These are phyloP conservation scores for Pyrgus malvae DNA, from an alignment of 2,888 invertebrate species.

Conservation along the genomic window DNA sequence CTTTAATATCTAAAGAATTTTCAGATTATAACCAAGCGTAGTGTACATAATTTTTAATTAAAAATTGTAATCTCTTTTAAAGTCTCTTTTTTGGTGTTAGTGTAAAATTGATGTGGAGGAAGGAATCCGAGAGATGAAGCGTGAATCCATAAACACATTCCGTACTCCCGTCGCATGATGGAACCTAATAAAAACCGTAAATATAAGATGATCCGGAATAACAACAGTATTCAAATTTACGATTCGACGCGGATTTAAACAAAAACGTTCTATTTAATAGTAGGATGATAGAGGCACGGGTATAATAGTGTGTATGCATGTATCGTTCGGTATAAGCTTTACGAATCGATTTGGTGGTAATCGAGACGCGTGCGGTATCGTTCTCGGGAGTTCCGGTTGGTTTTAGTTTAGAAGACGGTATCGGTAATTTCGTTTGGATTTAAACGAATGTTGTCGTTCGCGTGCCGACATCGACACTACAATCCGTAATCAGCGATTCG, in stretches of 20 bases:
- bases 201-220: conserved; percentile 67
- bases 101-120: conserved; percentile 60
- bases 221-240: conserved; percentile 78
- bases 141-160: conserved; percentile 74
- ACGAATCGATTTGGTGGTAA: conserved; percentile 70
- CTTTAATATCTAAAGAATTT: conserved; percentile 4
- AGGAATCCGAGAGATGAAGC: conserved; percentile 51
- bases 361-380: conserved; percentile 66
- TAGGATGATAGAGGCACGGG: conserved; percentile 66
- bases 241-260: conserved; percentile 78
- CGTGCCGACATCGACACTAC: conserved; percentile 51
- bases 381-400: conserved; percentile 48
- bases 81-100: conserved; percentile 30
- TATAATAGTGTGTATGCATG: conserved; percentile 41
- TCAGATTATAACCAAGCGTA: conserved; percentile 19
- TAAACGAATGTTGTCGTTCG: conserved; percentile 45
- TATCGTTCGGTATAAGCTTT: conserved; percentile 46
- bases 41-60: conserved; percentile 33
- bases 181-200: conserved; percentile 66
- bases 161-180: conserved; percentile 72
- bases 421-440: conserved; percentile 48
- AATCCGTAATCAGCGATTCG: conserved; percentile 63
- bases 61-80: conserved; percentile 25
- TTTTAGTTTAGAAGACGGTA: conserved; percentile 50
- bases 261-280: conserved; percentile 79